These are phyloP conservation scores for Phortica magna DNA, from an alignment of 2,888 invertebrate genomes.

Conservation along the genomic window DNA sequence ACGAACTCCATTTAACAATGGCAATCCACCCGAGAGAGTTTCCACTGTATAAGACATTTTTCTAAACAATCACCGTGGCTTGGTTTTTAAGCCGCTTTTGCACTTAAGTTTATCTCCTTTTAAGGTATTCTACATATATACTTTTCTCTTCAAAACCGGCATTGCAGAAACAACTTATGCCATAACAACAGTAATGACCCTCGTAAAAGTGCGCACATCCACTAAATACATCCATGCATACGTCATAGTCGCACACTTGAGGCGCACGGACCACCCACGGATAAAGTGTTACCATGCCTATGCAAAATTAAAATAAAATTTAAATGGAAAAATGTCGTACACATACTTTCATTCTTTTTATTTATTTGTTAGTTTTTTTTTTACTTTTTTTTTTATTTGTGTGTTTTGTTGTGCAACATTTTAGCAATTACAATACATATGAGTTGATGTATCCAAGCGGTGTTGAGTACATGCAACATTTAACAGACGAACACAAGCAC, in stretches of 20 bases:
- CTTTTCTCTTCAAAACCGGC: neutral
- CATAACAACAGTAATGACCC: neutral
- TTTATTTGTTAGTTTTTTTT: conserved; percentile 32
- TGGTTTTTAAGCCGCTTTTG: no score
- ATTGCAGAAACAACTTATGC: neutral
- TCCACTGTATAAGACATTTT: no score
- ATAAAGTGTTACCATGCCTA: neutral
- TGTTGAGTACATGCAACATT: neutral
- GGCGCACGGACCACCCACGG: neutral
- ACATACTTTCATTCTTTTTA: neutral
- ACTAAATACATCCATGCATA: neutral
- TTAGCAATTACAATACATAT: conserved; percentile 68
- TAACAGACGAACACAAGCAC: neutral
- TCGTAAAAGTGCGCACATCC: neutral
- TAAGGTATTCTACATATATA: no score
- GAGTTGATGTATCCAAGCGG: neutral
- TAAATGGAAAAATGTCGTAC: conserved; percentile 71
- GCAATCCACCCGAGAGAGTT: no score
- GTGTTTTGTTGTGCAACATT: conserved; percentile 61
- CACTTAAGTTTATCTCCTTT: no score
- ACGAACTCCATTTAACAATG: no score
- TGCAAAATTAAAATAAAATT: conserved; percentile 68
- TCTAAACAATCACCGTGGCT: no score
- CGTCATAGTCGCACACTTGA: neutral
- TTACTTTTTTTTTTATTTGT: conserved; percentile 39